Percentiles rank a stretch among this genome's conserved stretches.
Conservation (phyloP, 2,113 vertebrate genomes). For the Myrmecobius fasciatus region DNA sequence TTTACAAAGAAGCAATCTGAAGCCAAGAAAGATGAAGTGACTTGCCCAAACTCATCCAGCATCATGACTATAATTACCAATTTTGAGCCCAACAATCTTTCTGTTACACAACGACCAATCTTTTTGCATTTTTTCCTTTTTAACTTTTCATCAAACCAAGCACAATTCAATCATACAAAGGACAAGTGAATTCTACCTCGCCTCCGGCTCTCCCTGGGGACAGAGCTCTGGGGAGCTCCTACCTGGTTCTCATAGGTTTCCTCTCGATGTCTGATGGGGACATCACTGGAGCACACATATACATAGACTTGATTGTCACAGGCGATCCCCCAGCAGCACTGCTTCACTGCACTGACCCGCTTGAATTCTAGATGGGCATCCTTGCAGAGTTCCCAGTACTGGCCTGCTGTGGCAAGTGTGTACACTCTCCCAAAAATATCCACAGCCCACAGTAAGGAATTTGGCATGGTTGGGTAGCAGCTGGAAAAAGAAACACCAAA, state of each 20-base stretch:
- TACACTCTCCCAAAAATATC: constrained; percentile 95
- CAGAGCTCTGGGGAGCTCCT: background rate
- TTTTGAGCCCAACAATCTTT: background rate
- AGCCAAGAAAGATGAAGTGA: background rate
- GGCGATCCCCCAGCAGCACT: constrained; percentile 97
- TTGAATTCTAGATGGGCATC: constrained; percentile 94
- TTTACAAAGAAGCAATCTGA: background rate
- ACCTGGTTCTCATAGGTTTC: constrained; percentile 98
- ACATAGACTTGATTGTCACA: constrained; percentile 94
- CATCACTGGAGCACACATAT: constrained; percentile 90
- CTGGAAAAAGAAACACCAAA: constrained; percentile 18
- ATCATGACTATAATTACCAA: background rate
- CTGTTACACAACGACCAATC: background rate
- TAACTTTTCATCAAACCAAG: background rate
- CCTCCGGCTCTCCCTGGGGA: background rate
- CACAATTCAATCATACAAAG: rapidly evolving
- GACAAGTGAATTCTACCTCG: rapidly evolving
- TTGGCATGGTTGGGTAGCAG: constrained; percentile 86
- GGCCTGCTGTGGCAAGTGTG: constrained; percentile 92
- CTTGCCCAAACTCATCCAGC: background rate
- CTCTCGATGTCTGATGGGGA: constrained; percentile 93
- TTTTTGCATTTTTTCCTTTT: background rate
- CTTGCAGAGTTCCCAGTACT: constrained; percentile 94
- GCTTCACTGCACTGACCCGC: constrained; percentile 88
- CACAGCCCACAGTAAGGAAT: constrained; percentile 93